Base-by-base conservation (phyloP, 2,113 vertebrate species). In the Rhineura floridana region DNA sequence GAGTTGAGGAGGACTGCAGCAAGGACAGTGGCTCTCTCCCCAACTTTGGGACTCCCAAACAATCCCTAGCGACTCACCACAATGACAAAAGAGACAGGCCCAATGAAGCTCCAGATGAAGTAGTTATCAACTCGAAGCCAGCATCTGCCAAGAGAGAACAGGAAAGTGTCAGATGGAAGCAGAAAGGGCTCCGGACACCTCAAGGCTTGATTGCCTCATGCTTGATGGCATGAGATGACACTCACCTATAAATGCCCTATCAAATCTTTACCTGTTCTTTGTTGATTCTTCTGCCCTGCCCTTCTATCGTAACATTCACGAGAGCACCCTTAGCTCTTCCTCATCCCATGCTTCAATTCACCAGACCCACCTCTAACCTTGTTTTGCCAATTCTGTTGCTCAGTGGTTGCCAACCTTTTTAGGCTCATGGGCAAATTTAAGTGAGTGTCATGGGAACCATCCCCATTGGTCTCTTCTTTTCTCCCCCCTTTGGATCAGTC, bases 21-120 rank as follows among this genome's bases (percentile, higher is more conserved):
- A 42, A 78, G 55, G 42, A 39, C 28, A 13, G 21, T 9, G 30
- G 87, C 77, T 44, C 62, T 77, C 10, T 67, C 15, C 13, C 44
- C 46, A 21, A 6, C 11, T 46, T 69, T 78, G 21, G 19, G 36
- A 44, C n/a, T 9, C 11, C 70, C 44, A 69, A 55, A 48, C 19
- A 77, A 28, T 52, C 15, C 39, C 79, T 72, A 42, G 4, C 33
- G 46, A 96, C 97, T 97, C 96, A 99, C 98, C 98, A 98, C 97
- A 85, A 98, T 98, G 90, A 98, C 97, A 93, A 98, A 98, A 91
- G 98, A 98, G 88, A 98, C 98, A 0, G 98, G 98, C 84, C 98
- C 98, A 46, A 99, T 98, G 96, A 98, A 99, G 93, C 98, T 98
- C 98, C 98, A 99, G 96, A 99, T 98, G 95, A 99, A 99, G 91